Evolutionary conservation across 2,797 vertebrate species (phyloP).

Genomic region (Catostomus latipinnis): DNA sequence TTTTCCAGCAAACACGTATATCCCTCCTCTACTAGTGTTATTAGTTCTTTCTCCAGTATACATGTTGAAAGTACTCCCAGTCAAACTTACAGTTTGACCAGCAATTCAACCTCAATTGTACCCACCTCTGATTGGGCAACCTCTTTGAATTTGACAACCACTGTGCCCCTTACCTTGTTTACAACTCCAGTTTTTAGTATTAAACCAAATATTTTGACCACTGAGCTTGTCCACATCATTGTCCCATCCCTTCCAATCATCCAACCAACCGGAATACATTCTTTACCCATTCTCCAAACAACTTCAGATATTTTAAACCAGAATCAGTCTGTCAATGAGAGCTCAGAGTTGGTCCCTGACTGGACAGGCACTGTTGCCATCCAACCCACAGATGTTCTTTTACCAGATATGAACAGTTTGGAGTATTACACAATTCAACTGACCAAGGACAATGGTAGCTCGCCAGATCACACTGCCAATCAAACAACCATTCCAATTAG

Average conservation of each 20-base stretch:
- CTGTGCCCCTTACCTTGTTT: background rate
- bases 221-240: conserved; percentile 1
- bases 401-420: conserved; percentile 75
- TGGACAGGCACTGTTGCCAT: conserved; percentile 66
- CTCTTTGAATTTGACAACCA: background rate
- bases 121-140: background rate
- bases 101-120: conserved; percentile 29
- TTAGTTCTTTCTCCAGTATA: conserved; percentile 48
- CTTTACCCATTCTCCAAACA: conserved; percentile 42
- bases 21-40: conserved; percentile 63
- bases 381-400: conserved; percentile 70
- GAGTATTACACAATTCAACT: conserved; percentile 76
- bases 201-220: conserved; percentile 26
- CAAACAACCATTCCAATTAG: conserved; percentile 56
- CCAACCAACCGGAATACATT: conserved; percentile 30
- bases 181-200: background rate
- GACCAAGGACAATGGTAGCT: conserved; percentile 58
- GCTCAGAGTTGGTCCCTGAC: conserved; percentile 63
- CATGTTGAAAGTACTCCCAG: conserved; percentile 31
- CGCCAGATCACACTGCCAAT: conserved; percentile 71
- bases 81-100: conserved; percentile 11
- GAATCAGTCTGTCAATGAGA: conserved; percentile 53
- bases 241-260: conserved; percentile 13
- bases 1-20: conserved; percentile 75
- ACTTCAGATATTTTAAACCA: conserved; percentile 49